Evolutionary conservation across 2,113 vertebrate species (phyloP).

Genomic region (Callocephalon fimbriatum): DNA sequence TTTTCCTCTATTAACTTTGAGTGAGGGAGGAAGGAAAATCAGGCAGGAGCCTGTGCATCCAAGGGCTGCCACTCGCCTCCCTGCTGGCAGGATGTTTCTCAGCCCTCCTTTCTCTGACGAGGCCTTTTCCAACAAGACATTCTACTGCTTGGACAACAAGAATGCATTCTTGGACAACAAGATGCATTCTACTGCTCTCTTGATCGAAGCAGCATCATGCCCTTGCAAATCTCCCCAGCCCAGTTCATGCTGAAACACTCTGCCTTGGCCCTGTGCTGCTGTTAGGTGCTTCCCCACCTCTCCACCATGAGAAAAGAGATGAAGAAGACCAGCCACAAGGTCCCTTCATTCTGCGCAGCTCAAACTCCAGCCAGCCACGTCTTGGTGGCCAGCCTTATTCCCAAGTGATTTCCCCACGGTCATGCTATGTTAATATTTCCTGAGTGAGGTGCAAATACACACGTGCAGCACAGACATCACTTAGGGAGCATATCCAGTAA

Average conservation of each 20-base stretch:
- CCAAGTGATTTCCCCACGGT: fast-evolving
- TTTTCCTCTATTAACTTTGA: not conserved
- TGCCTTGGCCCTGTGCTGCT: not conserved
- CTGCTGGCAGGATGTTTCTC: not conserved
- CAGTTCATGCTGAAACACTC: fast-evolving
- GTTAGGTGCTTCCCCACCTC: not conserved
- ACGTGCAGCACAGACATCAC: not conserved
- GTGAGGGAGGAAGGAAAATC: fast-evolving
- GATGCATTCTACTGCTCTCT: not conserved
- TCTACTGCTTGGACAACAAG: too few species aligned
- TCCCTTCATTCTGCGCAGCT: not conserved
- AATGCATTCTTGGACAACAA: too few species aligned
- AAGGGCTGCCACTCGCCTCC: fast-evolving
- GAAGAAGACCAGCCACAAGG: not conserved
- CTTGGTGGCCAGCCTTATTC: not conserved
- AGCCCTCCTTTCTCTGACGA: not conserved
- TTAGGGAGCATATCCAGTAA: not conserved
- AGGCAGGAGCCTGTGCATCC: not conserved
- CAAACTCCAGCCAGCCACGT: not conserved
- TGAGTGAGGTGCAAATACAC: not conserved
- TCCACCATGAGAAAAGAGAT: not conserved
- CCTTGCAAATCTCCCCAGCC: not conserved
- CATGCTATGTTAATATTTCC: not conserved
- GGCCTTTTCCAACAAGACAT: too few species aligned
- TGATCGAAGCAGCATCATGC: not conserved